A percentile compares a stretch with the other conserved stretches of the same genome.
Conservation (phyloP, 2,888 invertebrate genomes). For the Schrankia costaestrigalis region DNA sequence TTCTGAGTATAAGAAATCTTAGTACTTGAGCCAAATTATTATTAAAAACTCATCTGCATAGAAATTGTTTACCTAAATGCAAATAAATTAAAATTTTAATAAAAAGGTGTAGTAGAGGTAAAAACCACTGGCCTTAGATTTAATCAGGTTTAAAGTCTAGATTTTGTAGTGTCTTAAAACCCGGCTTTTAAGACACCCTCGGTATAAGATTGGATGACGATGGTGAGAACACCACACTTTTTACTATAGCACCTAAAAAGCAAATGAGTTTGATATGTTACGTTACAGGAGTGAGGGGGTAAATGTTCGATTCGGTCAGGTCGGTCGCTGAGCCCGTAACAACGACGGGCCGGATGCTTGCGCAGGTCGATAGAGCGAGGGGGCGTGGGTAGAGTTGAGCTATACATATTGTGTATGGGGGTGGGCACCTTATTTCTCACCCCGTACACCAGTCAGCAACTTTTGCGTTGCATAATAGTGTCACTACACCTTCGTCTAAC, state of each 20-base stretch:
- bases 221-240: not conserved
- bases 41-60: no score
- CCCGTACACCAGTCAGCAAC: conserved; percentile 52
- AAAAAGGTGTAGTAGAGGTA: no score
- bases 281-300: conserved; percentile 32
- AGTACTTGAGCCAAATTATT: no score
- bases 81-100: no score
- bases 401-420: conserved; percentile 61
- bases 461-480: conserved; percentile 63
- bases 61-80: no score
- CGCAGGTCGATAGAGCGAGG: conserved; percentile 77
- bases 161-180: no score
- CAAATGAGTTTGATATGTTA: conserved; percentile 32
- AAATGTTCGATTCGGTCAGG: conserved; percentile 45
- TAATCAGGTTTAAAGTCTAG: no score
- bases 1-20: no score
- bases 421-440: conserved; percentile 76
- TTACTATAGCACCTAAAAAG: conserved; percentile 16
- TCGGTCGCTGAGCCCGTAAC: conserved; percentile 52
- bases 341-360: conserved; percentile 53
- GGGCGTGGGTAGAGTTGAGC: conserved; percentile 66
- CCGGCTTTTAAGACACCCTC: no score
- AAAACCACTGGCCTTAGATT: no score
- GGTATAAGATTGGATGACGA: no score
- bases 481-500: conserved; percentile 50